These are phyloP conservation scores for Ypsolopha sequella DNA, from an alignment of 2,888 invertebrate species.

Conservation along the genomic window DNA sequence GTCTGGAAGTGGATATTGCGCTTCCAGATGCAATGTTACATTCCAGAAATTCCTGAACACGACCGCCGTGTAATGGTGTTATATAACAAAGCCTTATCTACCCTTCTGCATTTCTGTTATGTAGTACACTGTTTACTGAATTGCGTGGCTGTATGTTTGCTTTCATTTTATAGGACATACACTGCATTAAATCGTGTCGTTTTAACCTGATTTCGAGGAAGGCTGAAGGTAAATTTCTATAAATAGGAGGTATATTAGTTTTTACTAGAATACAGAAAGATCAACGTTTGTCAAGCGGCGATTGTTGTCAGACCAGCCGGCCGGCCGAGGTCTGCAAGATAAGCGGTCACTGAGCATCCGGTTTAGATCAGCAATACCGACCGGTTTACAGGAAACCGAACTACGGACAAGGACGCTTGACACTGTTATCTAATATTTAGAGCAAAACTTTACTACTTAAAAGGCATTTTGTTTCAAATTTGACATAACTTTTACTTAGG, in stretches of 20 bases:
- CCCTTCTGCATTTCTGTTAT: too few relatives aligned
- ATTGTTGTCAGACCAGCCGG: slow-evolving; percentile 10
- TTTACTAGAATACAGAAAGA: background rate
- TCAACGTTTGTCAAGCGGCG: slow-evolving; percentile 6
- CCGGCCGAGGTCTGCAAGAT: slow-evolving; percentile 9
- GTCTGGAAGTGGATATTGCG: too few relatives aligned
- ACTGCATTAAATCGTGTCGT: background rate
- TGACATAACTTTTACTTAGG: background rate
- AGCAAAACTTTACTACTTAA: too few relatives aligned
- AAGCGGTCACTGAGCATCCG: slow-evolving; percentile 6
- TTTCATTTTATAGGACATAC: too few relatives aligned
- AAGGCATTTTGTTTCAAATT: background rate
- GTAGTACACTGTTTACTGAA: too few relatives aligned
- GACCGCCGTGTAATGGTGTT: background rate
- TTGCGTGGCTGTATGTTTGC: too few relatives aligned
- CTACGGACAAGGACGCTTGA: slow-evolving; percentile 6
- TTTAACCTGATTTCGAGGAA: slow-evolving; percentile 7
- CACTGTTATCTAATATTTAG: background rate
- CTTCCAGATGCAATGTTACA: too few relatives aligned
- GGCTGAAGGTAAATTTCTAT: background rate
- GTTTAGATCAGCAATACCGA: slow-evolving; percentile 3
- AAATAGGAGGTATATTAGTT: background rate
- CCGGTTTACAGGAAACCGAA: slow-evolving; percentile 8
- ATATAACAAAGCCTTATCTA: too few relatives aligned
- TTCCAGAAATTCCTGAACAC: background rate